phyloP scores from a whole-genome alignment of 1,140 invertebrate genomes.

The Leptopilina clavipes region DNA sequence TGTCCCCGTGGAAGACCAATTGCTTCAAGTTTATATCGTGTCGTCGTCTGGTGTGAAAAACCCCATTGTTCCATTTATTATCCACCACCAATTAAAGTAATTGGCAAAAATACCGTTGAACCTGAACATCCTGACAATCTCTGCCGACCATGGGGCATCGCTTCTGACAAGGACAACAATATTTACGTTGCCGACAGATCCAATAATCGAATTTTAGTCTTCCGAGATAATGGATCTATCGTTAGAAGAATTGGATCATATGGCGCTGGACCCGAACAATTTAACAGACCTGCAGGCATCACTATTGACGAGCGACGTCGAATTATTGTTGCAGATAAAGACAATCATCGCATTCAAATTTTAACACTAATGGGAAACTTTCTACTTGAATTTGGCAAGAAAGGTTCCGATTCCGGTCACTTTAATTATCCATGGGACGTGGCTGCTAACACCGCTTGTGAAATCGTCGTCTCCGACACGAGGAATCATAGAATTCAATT shows the following conservation, averaged over 20 bases:
- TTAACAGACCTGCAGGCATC: constrained; percentile 93
- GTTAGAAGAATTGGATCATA: constrained; percentile 86
- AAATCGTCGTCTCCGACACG: constrained; percentile 94
- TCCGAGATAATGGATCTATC: constrained; percentile 84
- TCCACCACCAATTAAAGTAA: not conserved
- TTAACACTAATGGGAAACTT: constrained; percentile 86
- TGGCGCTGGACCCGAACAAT: constrained; percentile 88
- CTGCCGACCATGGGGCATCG: constrained; percentile 91
- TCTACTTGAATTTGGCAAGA: constrained; percentile 90
- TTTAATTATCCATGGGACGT: constrained; percentile 99
- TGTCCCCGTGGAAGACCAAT: not conserved
- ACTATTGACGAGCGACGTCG: constrained; percentile 84
- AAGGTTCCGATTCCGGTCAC: constrained; percentile 88
- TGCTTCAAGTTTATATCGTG: not conserved
- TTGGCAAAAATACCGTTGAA: not conserved
- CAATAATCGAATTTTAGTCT: constrained; percentile 93
- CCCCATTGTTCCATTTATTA: not conserved
- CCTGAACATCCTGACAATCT: not conserved
- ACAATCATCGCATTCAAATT: constrained; percentile 93
- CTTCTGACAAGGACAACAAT: constrained; percentile 86
- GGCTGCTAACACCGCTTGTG: constrained; percentile 86
- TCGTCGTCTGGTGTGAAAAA: no score
- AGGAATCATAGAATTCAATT: constrained; percentile 94
- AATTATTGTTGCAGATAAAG: constrained; percentile 95
- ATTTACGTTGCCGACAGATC: constrained; percentile 93